phyloP scores from a whole-genome alignment of 2,888 invertebrate species.

The Ectropis crepuscularia region DNA sequence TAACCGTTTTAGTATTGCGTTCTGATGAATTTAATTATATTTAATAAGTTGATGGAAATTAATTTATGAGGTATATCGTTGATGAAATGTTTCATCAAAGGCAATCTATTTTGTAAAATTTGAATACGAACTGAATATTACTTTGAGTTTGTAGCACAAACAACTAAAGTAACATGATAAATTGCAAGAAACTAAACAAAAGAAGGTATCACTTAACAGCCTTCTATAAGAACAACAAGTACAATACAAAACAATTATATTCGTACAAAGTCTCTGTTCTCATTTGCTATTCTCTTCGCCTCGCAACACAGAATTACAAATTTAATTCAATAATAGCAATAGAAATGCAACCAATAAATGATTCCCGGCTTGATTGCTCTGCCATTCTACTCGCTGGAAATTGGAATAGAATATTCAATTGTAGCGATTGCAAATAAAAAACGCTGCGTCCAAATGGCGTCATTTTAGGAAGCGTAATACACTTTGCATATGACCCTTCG shows the following conservation, averaged over 20 bases:
- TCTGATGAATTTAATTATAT: too few relatives aligned
- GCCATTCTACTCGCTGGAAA: conserved; percentile 39
- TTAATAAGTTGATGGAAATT: too few relatives aligned
- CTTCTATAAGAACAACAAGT: conserved; percentile 3
- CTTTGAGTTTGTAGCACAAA: too few relatives aligned
- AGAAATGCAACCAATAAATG: conserved; percentile 42
- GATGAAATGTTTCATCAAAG: too few relatives aligned
- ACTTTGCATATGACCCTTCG: conserved; percentile 67
- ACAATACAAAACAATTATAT: conserved; percentile 29
- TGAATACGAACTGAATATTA: too few relatives aligned
- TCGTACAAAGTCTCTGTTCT: conserved; percentile 15
- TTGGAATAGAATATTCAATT: conserved; percentile 44
- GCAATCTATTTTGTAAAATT: too few relatives aligned
- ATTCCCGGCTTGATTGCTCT: conserved; percentile 42
- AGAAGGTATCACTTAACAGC: not conserved
- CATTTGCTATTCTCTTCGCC: conserved; percentile 22
- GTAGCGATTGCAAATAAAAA: conserved; percentile 48
- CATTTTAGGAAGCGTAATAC: conserved; percentile 59
- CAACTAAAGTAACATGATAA: too few relatives aligned
- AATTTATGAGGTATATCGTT: too few relatives aligned
- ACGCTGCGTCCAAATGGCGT: conserved; percentile 46
- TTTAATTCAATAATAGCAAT: conserved; percentile 38
- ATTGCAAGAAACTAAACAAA: too few relatives aligned
- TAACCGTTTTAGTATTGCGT: too few relatives aligned
- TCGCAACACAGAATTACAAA: conserved; percentile 36